A percentile compares a stretch with the other conserved stretches of the same genome.
phyloP scores from a whole-genome alignment of 2,113 vertebrate species.

The Grammomys surdaster region DNA sequence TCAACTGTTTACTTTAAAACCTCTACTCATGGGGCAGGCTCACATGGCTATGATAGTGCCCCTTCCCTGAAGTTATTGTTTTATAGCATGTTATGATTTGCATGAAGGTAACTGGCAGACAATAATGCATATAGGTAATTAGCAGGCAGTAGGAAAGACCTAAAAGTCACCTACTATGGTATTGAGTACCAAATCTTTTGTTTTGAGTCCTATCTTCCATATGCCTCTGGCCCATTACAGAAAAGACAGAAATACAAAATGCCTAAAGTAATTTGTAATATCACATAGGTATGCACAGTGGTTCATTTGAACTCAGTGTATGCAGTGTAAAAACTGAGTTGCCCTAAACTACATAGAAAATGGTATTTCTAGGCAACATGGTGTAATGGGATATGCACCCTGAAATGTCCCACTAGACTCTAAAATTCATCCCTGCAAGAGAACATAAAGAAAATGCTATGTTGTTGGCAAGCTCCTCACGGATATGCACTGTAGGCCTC shows the following conservation, averaged over 20 bases:
- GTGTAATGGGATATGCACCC: not conserved
- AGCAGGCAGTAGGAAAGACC: not conserved
- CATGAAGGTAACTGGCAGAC: not conserved
- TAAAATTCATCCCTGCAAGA: constrained; percentile 2
- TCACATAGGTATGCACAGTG: not conserved
- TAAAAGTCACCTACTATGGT: not conserved
- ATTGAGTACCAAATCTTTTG: not conserved
- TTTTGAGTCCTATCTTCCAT: constrained; percentile 15
- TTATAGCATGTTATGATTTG: not conserved
- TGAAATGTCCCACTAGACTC: constrained; percentile 8
- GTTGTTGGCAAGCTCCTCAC: constrained; percentile 32
- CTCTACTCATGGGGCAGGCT: not conserved
- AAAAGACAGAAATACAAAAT: constrained; percentile 32
- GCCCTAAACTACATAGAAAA: constrained; percentile 30
- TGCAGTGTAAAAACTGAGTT: not conserved
- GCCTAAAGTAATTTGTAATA: constrained; percentile 39
- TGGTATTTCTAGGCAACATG: not conserved
- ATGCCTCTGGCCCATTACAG: not conserved
- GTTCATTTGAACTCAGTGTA: constrained; percentile 14
- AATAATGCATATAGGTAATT: not conserved
- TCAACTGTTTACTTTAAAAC: constrained; percentile 27
- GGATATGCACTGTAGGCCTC: constrained; percentile 35
- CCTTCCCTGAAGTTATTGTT: not conserved
- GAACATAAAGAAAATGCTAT: constrained; percentile 51
- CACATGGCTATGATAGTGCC: rapidly evolving